Evolutionary conservation across 2,113 vertebrate species (phyloP), one percentile per base, ranked within the genome.

Genomic region (Scytalopus superciliaris): DNA sequence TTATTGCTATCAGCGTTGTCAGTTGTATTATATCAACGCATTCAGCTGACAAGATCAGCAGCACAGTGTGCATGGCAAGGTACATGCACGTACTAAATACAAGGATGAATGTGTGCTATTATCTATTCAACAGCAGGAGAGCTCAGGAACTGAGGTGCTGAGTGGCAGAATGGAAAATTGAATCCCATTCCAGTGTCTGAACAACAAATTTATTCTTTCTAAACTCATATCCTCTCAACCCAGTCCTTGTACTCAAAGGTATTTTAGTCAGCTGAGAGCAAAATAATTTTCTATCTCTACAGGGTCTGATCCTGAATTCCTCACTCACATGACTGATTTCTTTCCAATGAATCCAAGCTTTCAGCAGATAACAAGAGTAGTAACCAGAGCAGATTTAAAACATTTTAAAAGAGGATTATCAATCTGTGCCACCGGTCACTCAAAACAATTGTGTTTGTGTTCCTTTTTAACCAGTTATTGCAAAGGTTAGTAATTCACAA

Each of bases 141-240:
- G 66, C 30, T 22, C 59, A 80, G 66, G 25, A 90, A 66, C 63
- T 6, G 33, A 91, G 81, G 27, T 87, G 16, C 63, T 87, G 91
- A 92, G 56, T 87, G 87, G 73, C 69, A 91, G 80, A 91, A 94
- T 37, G 66, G 69, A 66, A 94, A 97, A 95, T 49, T 75, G 62
- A 93, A 95, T 91, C 73, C 57, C 42, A 85, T 87, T 90, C 70
- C 78, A 69, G 57, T 30, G 53, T 55, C 70, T 87, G 78, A 89
- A 69, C 40, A 93, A 91, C 67, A 85, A 83, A 93, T 85, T 75
- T 79, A 84, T 94, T 93, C 49, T 87, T 91, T 91, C 87, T 92
- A 78, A 87, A 82, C 31, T 62, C 73, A 84, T 75, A 87, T 56
- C 77, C 70, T 76, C 70, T 87, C 89, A 87, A 66, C n/a, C 44